These are phyloP conservation scores for Leptopilina boulardi DNA, from an alignment of 1,140 invertebrate genomes.

Conservation along the genomic window DNA sequence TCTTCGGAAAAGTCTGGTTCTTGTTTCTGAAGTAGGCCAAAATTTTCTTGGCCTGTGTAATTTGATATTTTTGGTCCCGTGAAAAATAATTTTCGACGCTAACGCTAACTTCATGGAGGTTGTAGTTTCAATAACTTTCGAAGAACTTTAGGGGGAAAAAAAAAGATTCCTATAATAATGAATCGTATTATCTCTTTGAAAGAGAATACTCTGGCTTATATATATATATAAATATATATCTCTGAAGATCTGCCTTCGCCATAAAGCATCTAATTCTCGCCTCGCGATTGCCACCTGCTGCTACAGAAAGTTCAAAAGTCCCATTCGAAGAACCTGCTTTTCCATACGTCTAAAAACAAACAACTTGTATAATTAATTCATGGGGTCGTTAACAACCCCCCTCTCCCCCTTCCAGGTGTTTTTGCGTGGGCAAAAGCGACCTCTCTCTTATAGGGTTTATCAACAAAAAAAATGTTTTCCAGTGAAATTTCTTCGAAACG, in stretches of 20 bases:
- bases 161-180: too few relatives aligned
- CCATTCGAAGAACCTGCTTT: slow-evolving; percentile 27
- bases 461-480: neutral
- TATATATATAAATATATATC: too few relatives aligned
- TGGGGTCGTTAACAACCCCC: slow-evolving; percentile 24
- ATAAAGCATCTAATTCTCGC: slow-evolving; percentile 32
- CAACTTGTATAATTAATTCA: slow-evolving; percentile 20
- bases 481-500: neutral
- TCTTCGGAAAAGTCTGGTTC: too few relatives aligned
- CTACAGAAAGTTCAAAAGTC: slow-evolving; percentile 20
- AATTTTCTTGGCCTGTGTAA: too few relatives aligned
- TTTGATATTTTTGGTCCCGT: too few relatives aligned
- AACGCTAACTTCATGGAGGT: too few relatives aligned
- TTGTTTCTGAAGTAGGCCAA: too few relatives aligned
- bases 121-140: too few relatives aligned
- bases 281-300: slow-evolving; percentile 15
- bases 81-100: too few relatives aligned
- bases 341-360: slow-evolving; percentile 3
- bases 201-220: neutral
- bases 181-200: neutral
- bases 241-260: neutral
- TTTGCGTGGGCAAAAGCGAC: slow-evolving; percentile 11
- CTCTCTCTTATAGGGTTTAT: neutral
- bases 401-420: too few relatives aligned
- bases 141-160: too few relatives aligned